Evolutionary conservation across 2,113 vertebrate species (phyloP), one percentile per base, ranked within the genome.

Genomic region (Jaculus jaculus): DNA sequence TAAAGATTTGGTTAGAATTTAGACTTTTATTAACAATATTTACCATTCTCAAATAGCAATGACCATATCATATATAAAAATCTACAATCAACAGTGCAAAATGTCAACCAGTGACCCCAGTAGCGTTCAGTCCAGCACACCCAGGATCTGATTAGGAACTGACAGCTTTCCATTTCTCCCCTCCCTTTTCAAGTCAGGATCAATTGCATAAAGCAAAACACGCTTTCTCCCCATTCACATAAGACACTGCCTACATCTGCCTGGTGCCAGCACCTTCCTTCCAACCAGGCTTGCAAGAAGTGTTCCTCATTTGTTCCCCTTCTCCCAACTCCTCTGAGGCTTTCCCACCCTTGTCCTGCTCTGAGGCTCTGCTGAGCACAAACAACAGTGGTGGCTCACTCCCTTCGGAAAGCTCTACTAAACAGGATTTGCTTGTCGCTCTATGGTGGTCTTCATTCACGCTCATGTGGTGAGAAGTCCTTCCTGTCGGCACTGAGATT

Each of bases 1-100:
- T 30, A 20, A 82, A 60, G 17, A 30, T 34, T 51, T 47, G 47
- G 20, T 74, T 66, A 80, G n/a, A 93, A 32, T 4, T 63, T 71
- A 28, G 87, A 84, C 94, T 92, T 34, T 83, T 83, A 69, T 65
- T 78, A 54, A 77, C 69, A 84, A 88, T 90, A 6, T 69, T 80
- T 8, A 66, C 47, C 37, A 58, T 23, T 11, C 5, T 68, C 84
- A 80, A 79, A 66, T 47, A 37, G 42, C 12, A 75, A 24, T 89
- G 47, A 8, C 10, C 15, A 60, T 3, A 79, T 39, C 3, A 37
- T 54, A 42, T 66, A 42, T 15, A 5, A 73, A 84, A 34, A 23
- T 84, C 13, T 84, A 11, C 3, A 81, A 37, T 13, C 32, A 37
- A 18, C 37, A 84, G 8, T 13, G 9, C 3, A 77, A 30, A 11